phyloP scores from a whole-genome alignment of 1,140 invertebrate species.

The Meloidogyne exigua region DNA sequence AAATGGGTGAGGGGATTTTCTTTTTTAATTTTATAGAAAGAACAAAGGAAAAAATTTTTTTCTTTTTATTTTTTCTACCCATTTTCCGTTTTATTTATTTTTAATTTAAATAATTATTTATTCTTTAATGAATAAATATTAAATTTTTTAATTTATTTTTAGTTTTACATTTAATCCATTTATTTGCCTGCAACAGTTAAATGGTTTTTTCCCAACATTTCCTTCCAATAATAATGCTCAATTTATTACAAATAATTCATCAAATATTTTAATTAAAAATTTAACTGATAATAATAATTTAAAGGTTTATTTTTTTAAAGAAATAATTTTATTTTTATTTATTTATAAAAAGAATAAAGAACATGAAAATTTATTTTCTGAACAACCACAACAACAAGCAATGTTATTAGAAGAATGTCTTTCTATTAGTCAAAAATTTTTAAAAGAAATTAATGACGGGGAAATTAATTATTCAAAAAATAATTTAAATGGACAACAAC shows the following conservation, averaged over 20 bases:
- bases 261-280: not conserved
- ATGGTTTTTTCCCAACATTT: slow-evolving; percentile 13
- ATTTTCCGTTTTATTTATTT: too few relatives aligned
- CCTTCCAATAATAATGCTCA: not conserved
- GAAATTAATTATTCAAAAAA: slow-evolving; percentile 14
- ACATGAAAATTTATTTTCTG: not conserved
- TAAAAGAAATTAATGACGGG: slow-evolving; percentile 20
- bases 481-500: not conserved
- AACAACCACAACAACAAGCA: not conserved
- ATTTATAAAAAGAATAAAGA: slow-evolving; percentile 2
- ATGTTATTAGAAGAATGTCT: slow-evolving; percentile 21
- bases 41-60: too few relatives aligned
- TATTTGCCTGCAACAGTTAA: slow-evolving; percentile 40
- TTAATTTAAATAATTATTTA: too few relatives aligned
- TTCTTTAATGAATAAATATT: too few relatives aligned
- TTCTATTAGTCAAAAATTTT: slow-evolving; percentile 21
- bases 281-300: not conserved
- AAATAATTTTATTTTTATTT: not conserved
- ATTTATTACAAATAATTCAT: not conserved
- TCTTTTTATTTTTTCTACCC: too few relatives aligned
- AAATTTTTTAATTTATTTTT: slow-evolving; percentile 21
- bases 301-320: not conserved
- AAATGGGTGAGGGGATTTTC: not conserved
- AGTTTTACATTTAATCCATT: slow-evolving; percentile 34
- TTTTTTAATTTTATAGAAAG: too few relatives aligned